Conservation (phyloP, 1,140 invertebrate genomes). For the Adelges cooleyi region DNA sequence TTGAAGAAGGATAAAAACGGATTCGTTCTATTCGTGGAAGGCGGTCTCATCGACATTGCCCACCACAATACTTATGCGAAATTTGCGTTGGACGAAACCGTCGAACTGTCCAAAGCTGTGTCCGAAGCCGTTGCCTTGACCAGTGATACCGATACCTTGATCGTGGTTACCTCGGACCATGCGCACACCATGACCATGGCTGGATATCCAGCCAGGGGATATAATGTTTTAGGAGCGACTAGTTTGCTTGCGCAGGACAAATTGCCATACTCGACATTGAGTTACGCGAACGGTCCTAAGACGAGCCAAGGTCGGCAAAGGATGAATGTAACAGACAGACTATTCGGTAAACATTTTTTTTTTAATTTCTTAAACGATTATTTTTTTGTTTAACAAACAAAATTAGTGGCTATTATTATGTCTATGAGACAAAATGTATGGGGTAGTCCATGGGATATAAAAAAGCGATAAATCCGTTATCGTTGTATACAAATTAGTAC, state of each 20-base stretch:
- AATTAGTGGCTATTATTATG: no score
- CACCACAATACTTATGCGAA: slow-evolving; percentile 53
- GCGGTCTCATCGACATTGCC: slow-evolving; percentile 49
- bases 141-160: slow-evolving; percentile 45
- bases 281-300: slow-evolving; percentile 61
- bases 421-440: no score
- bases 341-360: no score
- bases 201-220: no score
- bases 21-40: slow-evolving; percentile 57
- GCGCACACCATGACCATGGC: slow-evolving; percentile 50
- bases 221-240: slow-evolving; percentile 36
- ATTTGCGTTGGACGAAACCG: slow-evolving; percentile 56
- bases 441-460: no score
- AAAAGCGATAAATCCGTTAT: no score
- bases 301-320: no score
- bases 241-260: slow-evolving; percentile 42
- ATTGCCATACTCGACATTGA: slow-evolving; percentile 57
- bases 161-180: slow-evolving; percentile 55
- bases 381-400: no score
- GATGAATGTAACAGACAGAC: no score
- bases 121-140: slow-evolving; percentile 15
- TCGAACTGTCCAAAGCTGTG: slow-evolving; percentile 55
- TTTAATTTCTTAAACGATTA: no score
- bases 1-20: slow-evolving; percentile 56
- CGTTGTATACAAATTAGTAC: no score